Base-by-base conservation (phyloP, 1,140 invertebrate genomes). In the Mactra quadrangularis region DNA sequence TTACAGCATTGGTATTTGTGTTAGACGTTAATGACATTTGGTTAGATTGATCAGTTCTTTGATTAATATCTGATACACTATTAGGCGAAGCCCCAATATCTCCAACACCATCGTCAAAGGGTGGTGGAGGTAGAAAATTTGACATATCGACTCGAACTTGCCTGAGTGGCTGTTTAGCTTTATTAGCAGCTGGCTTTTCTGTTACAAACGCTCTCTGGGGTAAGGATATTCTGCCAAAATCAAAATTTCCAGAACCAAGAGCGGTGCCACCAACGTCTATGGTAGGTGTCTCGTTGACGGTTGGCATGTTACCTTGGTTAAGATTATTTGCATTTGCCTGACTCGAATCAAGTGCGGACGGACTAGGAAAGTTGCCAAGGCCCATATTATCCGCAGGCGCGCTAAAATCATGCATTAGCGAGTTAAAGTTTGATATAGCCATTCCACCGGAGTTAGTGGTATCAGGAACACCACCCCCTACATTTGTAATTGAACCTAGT, bases 401-500 rank as follows among this genome's bases (percentile, higher is more conserved):
- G 15, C 38, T 41, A 41, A 41, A 41, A 41, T 41, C 38, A 41
- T 41, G 38, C 38, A 41, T 41, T 41, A 7, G 38, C 15, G 6
- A 7, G 38, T 64, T 64, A 35, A 64, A n/a, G 38, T 19, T n/a
- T 1, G 19, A 27, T 13, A 50, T 41, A 68, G 45, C n/a, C n/a
- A 50, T 15, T 13, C 64, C 64, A 68, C 64, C 45, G 19, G 35
- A 27, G 19, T 38, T 27, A 27, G 13, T 50, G 6, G 6, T 41
- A 52, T 35, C 38, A n/a, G 70, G 50, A 22, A 29, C 13, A 1
- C 29, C 38, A 45, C 72, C 72, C 1, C 27, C 72, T 53, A 76
- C 45, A 27, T 76, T 76, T 31, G 72, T 76, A 1, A 76, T 50
- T 38, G 72, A 55, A 60, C 33, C 72, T 45, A 53, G 38, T n/a